Base-by-base conservation (phyloP, 37 sponge, comb jelly and placozoan genomes). In the Theonella swinhoei region DNA sequence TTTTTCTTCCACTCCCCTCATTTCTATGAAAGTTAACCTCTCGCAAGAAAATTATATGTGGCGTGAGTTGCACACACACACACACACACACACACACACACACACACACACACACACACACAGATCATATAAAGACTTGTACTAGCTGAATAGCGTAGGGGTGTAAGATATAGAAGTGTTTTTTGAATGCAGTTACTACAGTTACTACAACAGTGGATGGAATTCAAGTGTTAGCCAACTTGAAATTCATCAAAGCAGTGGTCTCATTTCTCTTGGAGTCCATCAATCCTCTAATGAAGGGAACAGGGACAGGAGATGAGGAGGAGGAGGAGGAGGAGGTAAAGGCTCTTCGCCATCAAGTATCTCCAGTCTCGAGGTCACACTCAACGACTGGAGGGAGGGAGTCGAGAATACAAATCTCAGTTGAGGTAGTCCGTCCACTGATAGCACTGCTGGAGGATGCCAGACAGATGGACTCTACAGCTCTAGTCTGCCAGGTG, bases 401-500 rank as follows among this genome's bases (percentile, higher is more conserved):
- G 54, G 54, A 47, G 54, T 47, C 54, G 2, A 63, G 65, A 68
- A 69, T 81, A 62, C 54, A 24, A 17, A n/a, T 81, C 29, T 23
- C 36, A 22, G 81, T 40, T 8, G 25, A 14, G 0, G 65, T 85
- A 25, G 40, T 29, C 0, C 42, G 47, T 42, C 91, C 91, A 30
- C 31, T 59, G 1, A 77, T 90, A 19, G 87, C 91, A 35, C 72
- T 90, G 39, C 65, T 90, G 47, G 87, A 84, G 42, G 28, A 90
- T 42, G 36, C 87, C 9, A 43, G 31, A 33, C 24, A 37, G 42
- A 11, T 28, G 1, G 68, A 84, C 43, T 64, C 85, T 0, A 42
- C 60, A 29, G 81, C 76, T 41, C 68, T 89, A 25, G 80, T 89
- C 23, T 30, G 83, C 9, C 33, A 75, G 75, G 90, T 84, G 37